Evolutionary conservation across 1,140 invertebrate genomes (phyloP).

Genomic region (Micrasema longulum): DNA sequence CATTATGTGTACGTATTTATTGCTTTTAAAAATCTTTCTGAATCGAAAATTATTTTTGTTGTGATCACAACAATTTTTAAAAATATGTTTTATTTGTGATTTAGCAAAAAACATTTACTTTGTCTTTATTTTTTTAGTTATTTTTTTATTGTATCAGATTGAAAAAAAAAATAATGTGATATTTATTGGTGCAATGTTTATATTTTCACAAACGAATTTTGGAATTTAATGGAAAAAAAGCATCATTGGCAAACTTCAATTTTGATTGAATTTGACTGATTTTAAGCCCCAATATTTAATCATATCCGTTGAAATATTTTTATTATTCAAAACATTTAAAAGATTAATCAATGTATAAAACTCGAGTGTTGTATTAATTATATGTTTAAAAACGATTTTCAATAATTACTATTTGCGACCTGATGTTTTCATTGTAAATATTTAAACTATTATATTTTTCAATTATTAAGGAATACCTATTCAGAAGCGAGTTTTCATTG

Average conservation of each 20-base stretch:
- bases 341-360: too few relatives aligned
- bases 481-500: not conserved
- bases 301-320: not conserved
- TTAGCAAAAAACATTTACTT: too few relatives aligned
- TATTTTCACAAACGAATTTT: too few relatives aligned
- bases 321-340: not conserved
- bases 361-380: slow-evolving; percentile 5
- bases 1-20: too few relatives aligned
- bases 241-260: not conserved
- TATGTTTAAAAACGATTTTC: not conserved
- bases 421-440: slow-evolving; percentile 16
- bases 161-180: not conserved
- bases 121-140: too few relatives aligned
- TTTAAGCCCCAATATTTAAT: not conserved
- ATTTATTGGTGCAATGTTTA: not conserved
- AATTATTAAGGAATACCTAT: not conserved
- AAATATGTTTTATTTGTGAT: too few relatives aligned
- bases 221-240: too few relatives aligned
- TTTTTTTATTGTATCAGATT: not conserved
- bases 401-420: slow-evolving; percentile 14
- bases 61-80: too few relatives aligned
- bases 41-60: too few relatives aligned
- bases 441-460: slow-evolving; percentile 1
- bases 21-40: too few relatives aligned
- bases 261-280: not conserved